A percentile compares a stretch with the other conserved stretches of the same genome.
Evolutionary conservation across 2,113 vertebrate genomes (phyloP).

Genomic region (Haliaeetus leucogaster): DNA sequence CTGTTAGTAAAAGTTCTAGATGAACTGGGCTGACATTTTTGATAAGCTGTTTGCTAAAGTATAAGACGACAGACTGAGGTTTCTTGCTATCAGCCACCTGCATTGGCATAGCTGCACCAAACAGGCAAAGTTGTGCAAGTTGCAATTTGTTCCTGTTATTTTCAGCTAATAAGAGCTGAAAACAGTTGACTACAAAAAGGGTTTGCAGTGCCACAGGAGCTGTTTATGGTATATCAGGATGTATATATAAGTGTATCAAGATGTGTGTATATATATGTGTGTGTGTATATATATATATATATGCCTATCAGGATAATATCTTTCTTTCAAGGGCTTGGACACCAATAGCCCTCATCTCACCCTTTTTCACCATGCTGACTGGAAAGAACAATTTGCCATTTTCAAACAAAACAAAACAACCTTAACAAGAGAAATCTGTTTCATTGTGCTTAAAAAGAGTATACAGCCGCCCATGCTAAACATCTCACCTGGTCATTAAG

Average conservation of each 20-base stretch:
- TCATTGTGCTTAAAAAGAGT: not conserved
- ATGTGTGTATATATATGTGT: not conserved
- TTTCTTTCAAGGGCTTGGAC: not conserved
- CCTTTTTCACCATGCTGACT: not conserved
- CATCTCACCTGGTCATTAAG: not conserved
- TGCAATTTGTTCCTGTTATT: not conserved
- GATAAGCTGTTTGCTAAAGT: not conserved
- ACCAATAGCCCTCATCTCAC: not conserved
- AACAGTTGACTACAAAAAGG: accelerated
- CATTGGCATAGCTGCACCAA: not conserved
- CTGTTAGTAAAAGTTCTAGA: not conserved
- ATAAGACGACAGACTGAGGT: not conserved
- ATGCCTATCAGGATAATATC: not conserved
- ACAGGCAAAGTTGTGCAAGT: not conserved
- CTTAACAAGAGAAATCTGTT: not conserved
- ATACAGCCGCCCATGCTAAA: not conserved
- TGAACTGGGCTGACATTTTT: not conserved
- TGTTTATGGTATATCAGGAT: not conserved
- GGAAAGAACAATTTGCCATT: not conserved
- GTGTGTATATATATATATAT: too few relatives aligned
- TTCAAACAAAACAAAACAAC: not conserved
- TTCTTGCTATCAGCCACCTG: not conserved
- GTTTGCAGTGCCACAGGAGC: not conserved
- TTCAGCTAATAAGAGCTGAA: not conserved
- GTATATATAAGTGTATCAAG: not conserved